Evolutionary conservation across 2,888 invertebrate genomes (phyloP), one percentile per base, ranked within the genome.

Genomic region (Lasioglossum marginatum): DNA sequence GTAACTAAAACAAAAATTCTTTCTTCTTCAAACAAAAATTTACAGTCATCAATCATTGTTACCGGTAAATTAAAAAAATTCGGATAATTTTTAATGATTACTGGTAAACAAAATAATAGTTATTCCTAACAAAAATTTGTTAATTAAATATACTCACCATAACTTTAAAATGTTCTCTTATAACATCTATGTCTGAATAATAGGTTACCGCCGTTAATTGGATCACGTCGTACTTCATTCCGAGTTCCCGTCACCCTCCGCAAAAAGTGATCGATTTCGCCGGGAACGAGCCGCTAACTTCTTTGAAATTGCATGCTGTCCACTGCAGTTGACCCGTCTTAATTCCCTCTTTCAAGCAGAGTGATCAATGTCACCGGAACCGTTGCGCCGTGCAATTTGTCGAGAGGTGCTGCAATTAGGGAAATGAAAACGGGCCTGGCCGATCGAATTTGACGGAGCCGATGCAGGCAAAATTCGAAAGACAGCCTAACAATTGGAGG

Each of bases 351-450:
- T 66, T 8, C 19, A 34, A 52, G 23, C 48, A 19, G 16, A 48
- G 27, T 31, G 68, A 27, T 52, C 48, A 40, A 52, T 40, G 74
- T 27, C 66, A 63, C 72, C 16, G 23, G 43, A 23, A 23, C 37
- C 63, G 43, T 57, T 23, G 52, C 34, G 27, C 16, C 19, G 1
- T 23, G 68, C 52, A 79, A 78, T 68, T 84, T 68, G 37, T 19
- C 23, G 23, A 40, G 52, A 66, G 57, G 52, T 34, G 45, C 31
- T 16, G 60, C 70, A 88, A 85, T 87, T 87, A 85, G 82, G 81
- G 74, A 84, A 88, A 87, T 79, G 84, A 74, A 84, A 82, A 87
- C 75, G 63, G 37, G 14, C 45, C 37, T 19, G 74, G 68, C 60
- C 63, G 60, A 79, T 82, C 77, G 81, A 76, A 45, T 74, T 23